Conservation (phyloP, 2,888 invertebrate species). For the Cephus spinipes region DNA sequence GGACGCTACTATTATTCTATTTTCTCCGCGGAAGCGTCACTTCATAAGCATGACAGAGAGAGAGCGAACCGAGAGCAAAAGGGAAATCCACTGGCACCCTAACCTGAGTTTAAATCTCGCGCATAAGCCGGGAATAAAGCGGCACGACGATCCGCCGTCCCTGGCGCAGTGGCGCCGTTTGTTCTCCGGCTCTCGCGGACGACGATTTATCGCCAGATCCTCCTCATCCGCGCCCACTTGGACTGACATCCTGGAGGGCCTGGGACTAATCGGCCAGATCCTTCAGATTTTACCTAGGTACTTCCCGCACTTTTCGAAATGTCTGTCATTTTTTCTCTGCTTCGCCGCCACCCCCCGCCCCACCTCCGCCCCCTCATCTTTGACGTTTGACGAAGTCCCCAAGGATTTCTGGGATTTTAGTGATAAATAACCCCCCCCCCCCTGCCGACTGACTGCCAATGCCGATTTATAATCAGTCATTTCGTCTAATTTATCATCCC, state of each 20-base stretch:
- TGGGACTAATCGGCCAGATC: not conserved
- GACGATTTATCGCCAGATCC: not conserved
- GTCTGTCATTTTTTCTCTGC: not conserved
- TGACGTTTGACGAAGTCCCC: not conserved
- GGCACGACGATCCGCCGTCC: not conserved
- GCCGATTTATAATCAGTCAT: not conserved
- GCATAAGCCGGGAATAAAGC: not conserved
- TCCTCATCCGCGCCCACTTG: not conserved
- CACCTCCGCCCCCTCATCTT: not conserved
- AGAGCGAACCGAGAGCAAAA: not conserved
- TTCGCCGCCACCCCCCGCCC: no score
- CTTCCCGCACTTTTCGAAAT: not conserved
- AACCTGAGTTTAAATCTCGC: not conserved
- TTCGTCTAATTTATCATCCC: not conserved
- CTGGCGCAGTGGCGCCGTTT: not conserved
- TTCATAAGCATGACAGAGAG: not conserved
- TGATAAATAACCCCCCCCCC: not conserved
- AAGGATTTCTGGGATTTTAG: not conserved
- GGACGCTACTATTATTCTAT: constrained; percentile 30
- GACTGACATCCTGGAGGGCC: not conserved
- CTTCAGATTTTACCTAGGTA: not conserved
- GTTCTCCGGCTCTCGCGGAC: not conserved
- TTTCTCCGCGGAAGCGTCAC: constrained; percentile 16
- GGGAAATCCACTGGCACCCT: not conserved
- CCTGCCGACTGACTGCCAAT: not conserved